Base-by-base conservation (phyloP, 2,888 invertebrate genomes). In the Neria commutata region DNA sequence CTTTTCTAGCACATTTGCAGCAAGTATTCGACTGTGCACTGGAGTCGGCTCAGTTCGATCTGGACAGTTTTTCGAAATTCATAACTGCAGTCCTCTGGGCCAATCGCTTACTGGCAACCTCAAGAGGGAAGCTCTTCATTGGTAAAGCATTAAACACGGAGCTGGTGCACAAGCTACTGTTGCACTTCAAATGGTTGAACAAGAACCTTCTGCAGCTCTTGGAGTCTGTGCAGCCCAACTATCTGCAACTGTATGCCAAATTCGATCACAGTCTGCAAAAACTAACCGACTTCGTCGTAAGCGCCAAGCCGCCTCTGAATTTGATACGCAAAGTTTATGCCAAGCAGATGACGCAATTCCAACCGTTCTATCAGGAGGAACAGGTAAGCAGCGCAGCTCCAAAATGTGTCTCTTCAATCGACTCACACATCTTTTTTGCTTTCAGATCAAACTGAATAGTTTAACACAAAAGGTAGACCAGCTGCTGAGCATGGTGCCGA, bases 101-200 rank as follows among this genome's bases (percentile, higher is more conserved):
- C 6, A 81, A 81, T 67, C 76, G 81, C 0, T 37, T 81, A 3
- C 40, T 78, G 21, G 51, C 58, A 2, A 67, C 70, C 1, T 65
- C 80, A 0, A 71, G 75, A 56, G 62, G 69, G 6, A 73, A 74
- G 14, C 54, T 82, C 1, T 72, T 78, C 14, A 58, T 69, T 6
- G 61, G 72, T 21, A 79, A 77, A 65, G 75, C 83, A 64, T 66
- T 85, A 42, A 81, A 83, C 61, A 82, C 86, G 51, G 85, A 87
- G 60, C 80, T 88, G 1, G 79, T 87, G 42, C 85, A 87, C n/a
- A 83, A 87, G 52, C 72, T 92, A 1, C 83, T 86, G 64, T 83
- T 91, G 11, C 91, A 92, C 73, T 89, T 87, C 69, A 89, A 88
- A 77, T 92, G 92, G 92, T 75, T 92, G 34, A 80, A 85, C 17